A percentile compares a stretch with the other conserved stretches of the same genome.
These are phyloP conservation scores for Plecotus auritus DNA, from an alignment of 2,113 vertebrate species.

Conservation along the genomic window DNA sequence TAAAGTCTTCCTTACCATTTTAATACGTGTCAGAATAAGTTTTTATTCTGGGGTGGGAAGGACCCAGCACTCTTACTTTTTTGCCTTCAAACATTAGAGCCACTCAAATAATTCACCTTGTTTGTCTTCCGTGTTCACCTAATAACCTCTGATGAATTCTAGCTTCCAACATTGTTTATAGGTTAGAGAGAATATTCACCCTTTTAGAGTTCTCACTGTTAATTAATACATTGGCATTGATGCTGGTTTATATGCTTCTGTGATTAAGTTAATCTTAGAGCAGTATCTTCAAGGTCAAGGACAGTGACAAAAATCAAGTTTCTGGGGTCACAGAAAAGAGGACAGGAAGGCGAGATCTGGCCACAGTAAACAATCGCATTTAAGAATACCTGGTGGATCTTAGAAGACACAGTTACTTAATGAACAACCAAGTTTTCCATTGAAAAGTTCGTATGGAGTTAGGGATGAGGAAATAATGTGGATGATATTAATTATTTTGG, in stretches of 20 bases:
- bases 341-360: not conserved
- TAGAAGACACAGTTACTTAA: not conserved
- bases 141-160: not conserved
- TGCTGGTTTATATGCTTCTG: not conserved
- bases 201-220: not conserved
- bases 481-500: not conserved
- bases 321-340: not conserved
- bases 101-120: not conserved
- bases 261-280: not conserved
- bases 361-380: not conserved
- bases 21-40: not conserved
- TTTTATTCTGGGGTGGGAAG: not conserved
- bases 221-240: not conserved
- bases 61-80: not conserved
- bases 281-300: not conserved
- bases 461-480: not conserved
- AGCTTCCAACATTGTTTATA: not conserved
- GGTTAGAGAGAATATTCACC: not conserved
- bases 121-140: not conserved
- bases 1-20: not conserved
- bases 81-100: not conserved
- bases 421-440: not conserved
- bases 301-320: not conserved
- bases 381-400: not conserved
- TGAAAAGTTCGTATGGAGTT: not conserved